Base-by-base conservation (phyloP, 2,888 invertebrate genomes). In the Oxystoma pomonae region DNA sequence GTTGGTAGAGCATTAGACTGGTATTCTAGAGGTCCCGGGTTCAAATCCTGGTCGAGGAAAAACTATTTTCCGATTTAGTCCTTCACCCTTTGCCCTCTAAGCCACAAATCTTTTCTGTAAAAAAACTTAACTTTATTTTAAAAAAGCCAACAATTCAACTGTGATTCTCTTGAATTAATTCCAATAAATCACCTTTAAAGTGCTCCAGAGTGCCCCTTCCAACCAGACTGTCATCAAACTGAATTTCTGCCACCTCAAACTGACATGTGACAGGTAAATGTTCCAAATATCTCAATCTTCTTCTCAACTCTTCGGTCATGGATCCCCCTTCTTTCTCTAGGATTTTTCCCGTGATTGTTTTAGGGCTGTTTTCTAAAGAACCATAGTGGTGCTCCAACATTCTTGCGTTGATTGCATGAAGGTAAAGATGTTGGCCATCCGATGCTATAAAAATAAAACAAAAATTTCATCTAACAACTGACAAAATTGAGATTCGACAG, bases 241-340 rank as follows among this genome's bases (percentile, higher is more conserved):
- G 87, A 63, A 98, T 85, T 80, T 98, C 98, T 50, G 92, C 94
- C 50, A 97, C 86, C 74, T 94, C 91, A 81, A 96, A 95, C 64
- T 92, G 91, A 74, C 94, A 94, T 65, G 94, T 91, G 5, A 96
- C 83, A 0, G 98, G 97, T 71, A 98, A 83, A 80, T 98, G 98
- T 60, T 90, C 86, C 57, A 94, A 80, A 74, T 91, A 93, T 57
- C 91, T 84, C 70, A 91, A 81, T 56, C 91, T 84, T 65, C 86
- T 86, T 71, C 96, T 83, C 75, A 93, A 74, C 72, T 93, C 92
- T 82, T 92, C 91, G 18, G 87, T 91, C 82, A 96, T 91, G 1
- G 93, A 91, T 69, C 91, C 87, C 1, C 89, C 87, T 75, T 97
- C 96, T 62, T 92, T 90, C 74, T 96, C 94, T n/a, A 97, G 78